Evolutionary conservation across 2,888 invertebrate genomes (phyloP).

Genomic region (Idaea dimidiata): DNA sequence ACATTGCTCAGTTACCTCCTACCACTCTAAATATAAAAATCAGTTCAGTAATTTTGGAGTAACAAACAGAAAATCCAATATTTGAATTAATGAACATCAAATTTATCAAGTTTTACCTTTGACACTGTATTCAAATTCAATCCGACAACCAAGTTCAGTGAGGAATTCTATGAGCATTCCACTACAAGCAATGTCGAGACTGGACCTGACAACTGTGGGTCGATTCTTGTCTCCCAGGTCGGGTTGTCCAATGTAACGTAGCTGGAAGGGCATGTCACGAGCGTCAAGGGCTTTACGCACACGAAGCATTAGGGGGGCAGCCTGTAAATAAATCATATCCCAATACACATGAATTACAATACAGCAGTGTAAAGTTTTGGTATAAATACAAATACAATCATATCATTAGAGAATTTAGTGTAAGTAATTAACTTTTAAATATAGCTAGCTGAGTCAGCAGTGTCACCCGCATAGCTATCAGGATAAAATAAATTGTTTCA

Average conservation of each 20-base stretch:
- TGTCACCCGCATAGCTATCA: too few species aligned
- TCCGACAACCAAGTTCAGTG: conserved; percentile 92
- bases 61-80: background rate
- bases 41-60: background rate
- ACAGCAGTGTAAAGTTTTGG: background rate
- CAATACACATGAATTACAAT: background rate
- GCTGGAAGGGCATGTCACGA: conserved; percentile 92
- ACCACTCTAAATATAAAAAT: background rate
- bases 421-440: too few species aligned
- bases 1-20: background rate
- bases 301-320: conserved; percentile 86
- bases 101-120: conserved; percentile 79
- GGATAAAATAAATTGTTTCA: too few species aligned
- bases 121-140: conserved; percentile 96
- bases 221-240: conserved; percentile 93
- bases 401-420: too few species aligned
- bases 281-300: conserved; percentile 92
- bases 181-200: conserved; percentile 95
- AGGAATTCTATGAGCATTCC: conserved; percentile 94
- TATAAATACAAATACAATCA: background rate
- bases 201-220: conserved; percentile 94
- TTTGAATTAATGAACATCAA: background rate
- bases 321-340: conserved; percentile 43
- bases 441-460: too few species aligned
- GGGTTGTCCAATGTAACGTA: conserved; percentile 95